Conservation (phyloP, 2,888 invertebrate genomes). For the Cheiracanthium punctorium region DNA sequence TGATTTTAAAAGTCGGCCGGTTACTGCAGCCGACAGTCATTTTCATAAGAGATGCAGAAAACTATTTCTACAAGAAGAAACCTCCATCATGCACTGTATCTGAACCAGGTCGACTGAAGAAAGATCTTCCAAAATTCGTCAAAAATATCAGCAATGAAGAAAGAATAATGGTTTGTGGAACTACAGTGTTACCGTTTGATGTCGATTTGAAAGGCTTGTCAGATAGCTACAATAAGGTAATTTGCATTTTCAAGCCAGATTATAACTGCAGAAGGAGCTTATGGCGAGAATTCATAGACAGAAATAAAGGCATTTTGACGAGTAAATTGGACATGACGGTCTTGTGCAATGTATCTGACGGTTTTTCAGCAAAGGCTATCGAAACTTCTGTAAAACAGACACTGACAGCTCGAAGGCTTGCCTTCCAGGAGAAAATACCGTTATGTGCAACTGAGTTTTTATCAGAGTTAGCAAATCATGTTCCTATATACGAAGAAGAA, state of each 20-base stretch:
- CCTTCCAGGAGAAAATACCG: conserved; percentile 18
- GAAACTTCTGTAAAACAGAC: conserved; percentile 73
- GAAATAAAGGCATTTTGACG: conserved; percentile 74
- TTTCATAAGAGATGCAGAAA: conserved; percentile 84
- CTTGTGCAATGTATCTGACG: conserved; percentile 91
- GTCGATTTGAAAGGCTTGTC: conserved; percentile 89
- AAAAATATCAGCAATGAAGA: conserved; percentile 91
- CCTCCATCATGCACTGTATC: conserved; percentile 78
- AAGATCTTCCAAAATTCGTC: conserved; percentile 93
- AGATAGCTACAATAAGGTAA: conserved; percentile 89
- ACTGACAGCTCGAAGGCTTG: conserved; percentile 27
- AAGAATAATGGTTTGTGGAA: conserved; percentile 86
- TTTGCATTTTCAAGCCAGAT: conserved; percentile 91
- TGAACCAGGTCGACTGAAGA: conserved; percentile 94
- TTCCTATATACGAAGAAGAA: conserved; percentile 56
- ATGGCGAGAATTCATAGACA: conserved; percentile 76
- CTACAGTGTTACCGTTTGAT: conserved; percentile 90
- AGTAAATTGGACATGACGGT: conserved; percentile 81
- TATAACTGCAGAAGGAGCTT: conserved; percentile 85
- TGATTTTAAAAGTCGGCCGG: conserved; percentile 86
- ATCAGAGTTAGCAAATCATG: conserved; percentile 11
- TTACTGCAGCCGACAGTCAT: conserved; percentile 92
- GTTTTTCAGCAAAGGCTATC: conserved; percentile 88
- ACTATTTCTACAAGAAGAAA: conserved; percentile 80
- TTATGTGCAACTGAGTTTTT: conserved; percentile 25